A percentile compares a stretch with the other conserved stretches of the same genome.
Evolutionary conservation across 2,797 vertebrate species (phyloP).

Genomic region (Labeo calbasu): DNA sequence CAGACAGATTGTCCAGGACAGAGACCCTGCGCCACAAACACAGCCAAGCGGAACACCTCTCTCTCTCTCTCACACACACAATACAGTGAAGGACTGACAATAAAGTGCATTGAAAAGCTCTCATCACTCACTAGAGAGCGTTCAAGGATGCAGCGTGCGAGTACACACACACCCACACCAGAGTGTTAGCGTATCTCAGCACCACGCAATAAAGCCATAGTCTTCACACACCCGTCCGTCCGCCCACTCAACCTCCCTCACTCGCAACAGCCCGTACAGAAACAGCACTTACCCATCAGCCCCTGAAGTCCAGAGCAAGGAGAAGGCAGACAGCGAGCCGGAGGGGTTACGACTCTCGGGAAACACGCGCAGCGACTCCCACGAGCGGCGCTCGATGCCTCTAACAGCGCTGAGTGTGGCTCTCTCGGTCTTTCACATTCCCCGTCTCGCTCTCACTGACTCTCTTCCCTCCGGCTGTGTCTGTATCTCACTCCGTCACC

Average conservation of each 20-base stretch:
- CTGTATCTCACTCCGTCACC: constrained; percentile 71
- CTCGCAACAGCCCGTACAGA: constrained; percentile 35
- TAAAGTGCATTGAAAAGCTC: constrained; percentile 42
- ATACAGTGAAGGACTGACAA: constrained; percentile 25
- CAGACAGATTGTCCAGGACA: constrained; percentile 36
- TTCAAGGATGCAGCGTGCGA: constrained; percentile 51
- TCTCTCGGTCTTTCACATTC: constrained; percentile 60
- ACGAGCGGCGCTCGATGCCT: constrained; percentile 42
- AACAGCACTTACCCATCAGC: constrained; percentile 77
- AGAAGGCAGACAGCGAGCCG: constrained; percentile 13
- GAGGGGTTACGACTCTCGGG: constrained; percentile 11
- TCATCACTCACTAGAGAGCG: constrained; percentile 37
- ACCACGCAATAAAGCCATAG: constrained; percentile 75
- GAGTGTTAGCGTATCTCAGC: constrained; percentile 71
- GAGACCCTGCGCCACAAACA: constrained; percentile 53
- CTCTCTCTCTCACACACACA: constrained; percentile 8
- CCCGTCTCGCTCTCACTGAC: constrained; percentile 67
- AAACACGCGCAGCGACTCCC: constrained; percentile 28
- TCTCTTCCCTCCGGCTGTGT: constrained; percentile 68
- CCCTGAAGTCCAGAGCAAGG: constrained; percentile 60
- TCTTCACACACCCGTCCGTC: constrained; percentile 54
- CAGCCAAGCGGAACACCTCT: constrained; percentile 42
- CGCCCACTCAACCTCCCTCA: constrained; percentile 53
- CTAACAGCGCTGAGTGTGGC: constrained; percentile 42
- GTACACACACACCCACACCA: constrained; percentile 34